Evolutionary conservation across 2,888 invertebrate genomes (phyloP), one percentile per base, ranked within the genome.

Genomic region (Lasioglossum malachurum): DNA sequence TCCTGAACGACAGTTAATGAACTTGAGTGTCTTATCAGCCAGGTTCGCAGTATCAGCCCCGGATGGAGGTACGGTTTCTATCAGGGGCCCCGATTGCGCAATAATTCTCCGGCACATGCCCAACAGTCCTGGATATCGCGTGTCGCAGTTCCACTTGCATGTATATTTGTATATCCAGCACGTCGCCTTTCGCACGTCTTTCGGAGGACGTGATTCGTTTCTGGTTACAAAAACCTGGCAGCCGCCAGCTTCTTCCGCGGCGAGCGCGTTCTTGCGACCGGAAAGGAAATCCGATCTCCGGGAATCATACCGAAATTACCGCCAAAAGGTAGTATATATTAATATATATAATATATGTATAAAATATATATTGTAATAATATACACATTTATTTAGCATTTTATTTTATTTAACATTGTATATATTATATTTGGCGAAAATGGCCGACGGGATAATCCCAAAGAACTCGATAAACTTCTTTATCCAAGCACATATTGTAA

Each of bases 171-270:
- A 35, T 69, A 67, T 77, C 76, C 73, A 74, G 67, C 64, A 49
- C 8, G 75, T 80, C 79, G 57, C 74, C 38, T 57, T 77, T 77
- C 67, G 41, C 23, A 75, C 80, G 86, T 86, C 82, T 85, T 85
- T 74, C 76, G 35, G 82, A 87, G 79, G 79, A 74, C 74, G 57
- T 60, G 75, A 46, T 41, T 49, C 75, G 85, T 79, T 87, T 87
- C 81, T 74, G 46, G 82, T 87, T 87, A 80, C 82, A 84, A 69
- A 74, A 49, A 49, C 7, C 5, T 53, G 49, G 16, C 10, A 4
- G n/a, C 53, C 35, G 64, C 35, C 77, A 31, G 38, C 49, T 53
- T 38, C 76, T 76, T 79, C 79, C 77, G 77, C 67, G 53, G 73
- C 44, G 31, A 16, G 16, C 60, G 67, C 82, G 67, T 69, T 75